Conservation (phyloP, 2,113 vertebrate genomes). For the Peromyscus maniculatus region DNA sequence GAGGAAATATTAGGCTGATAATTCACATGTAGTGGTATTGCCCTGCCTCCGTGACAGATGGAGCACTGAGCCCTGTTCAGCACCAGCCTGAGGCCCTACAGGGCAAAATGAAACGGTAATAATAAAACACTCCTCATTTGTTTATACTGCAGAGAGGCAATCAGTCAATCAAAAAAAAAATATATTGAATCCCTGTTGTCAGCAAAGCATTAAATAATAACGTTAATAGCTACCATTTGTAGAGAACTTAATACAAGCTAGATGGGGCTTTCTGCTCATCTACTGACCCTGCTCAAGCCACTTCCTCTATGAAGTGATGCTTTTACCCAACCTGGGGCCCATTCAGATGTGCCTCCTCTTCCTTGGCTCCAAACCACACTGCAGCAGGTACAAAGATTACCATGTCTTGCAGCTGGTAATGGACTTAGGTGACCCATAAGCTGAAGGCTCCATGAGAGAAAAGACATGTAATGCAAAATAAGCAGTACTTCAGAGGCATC, state of each 20-base stretch:
- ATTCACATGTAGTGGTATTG: accelerated
- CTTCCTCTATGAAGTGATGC: not conserved
- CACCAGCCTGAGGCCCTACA: not conserved
- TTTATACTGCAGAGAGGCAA: slow-evolving; percentile 39
- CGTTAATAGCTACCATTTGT: slow-evolving; percentile 52
- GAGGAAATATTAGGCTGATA: not conserved
- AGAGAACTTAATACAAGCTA: slow-evolving; percentile 25
- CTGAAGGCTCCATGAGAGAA: not conserved
- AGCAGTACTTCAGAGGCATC: not conserved
- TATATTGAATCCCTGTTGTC: not conserved
- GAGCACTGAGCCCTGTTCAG: not conserved
- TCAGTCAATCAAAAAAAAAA: slow-evolving; percentile 44
- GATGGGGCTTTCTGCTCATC: not conserved
- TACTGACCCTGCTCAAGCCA: not conserved
- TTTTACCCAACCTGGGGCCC: not conserved
- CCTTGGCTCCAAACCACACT: not conserved
- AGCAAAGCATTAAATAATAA: slow-evolving; percentile 65
- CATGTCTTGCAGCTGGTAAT: not conserved
- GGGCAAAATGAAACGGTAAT: slow-evolving; percentile 40
- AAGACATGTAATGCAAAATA: not conserved
- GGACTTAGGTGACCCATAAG: not conserved
- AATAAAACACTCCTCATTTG: slow-evolving; percentile 64
- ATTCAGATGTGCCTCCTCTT: not conserved
- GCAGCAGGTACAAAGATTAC: not conserved
- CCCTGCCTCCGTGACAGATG: not conserved